These are phyloP conservation scores for Acleris holmiana DNA, from an alignment of 2,888 invertebrate genomes.

Conservation along the genomic window DNA sequence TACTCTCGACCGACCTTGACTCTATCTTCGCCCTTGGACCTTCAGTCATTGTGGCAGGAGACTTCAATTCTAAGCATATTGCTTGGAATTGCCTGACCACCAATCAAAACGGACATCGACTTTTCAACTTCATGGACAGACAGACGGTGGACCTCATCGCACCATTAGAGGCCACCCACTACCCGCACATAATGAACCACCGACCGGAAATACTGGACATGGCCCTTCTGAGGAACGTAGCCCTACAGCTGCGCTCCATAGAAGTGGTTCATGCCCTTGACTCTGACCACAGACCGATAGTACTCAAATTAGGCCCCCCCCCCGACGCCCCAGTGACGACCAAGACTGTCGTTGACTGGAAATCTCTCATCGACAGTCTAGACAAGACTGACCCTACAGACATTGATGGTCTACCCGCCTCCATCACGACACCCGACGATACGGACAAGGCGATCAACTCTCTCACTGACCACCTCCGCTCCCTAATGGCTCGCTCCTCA, in stretches of 20 bases:
- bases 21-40: not conserved
- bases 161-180: not conserved
- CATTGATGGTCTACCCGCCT: too few relatives aligned
- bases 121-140: not conserved
- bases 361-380: too few relatives aligned
- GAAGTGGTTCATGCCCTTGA: not conserved
- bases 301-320: not conserved
- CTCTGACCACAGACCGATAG: slow-evolving; percentile 11
- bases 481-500: too few relatives aligned
- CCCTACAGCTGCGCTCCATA: not conserved
- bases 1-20: not conserved
- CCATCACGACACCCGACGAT: too few relatives aligned
- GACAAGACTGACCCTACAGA: too few relatives aligned
- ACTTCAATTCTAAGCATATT: slow-evolving; percentile 80
- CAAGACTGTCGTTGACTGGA: not conserved
- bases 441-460: too few relatives aligned
- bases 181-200: not conserved
- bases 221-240: slow-evolving; percentile 5
- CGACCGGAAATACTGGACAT: not conserved
- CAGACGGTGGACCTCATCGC: not conserved
- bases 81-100: slow-evolving; percentile 43
- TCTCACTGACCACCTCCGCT: too few relatives aligned
- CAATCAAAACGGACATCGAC: not conserved
- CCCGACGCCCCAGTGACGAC: too few relatives aligned
- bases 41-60: slow-evolving; percentile 47